These are phyloP conservation scores for Lateolabrax maculatus DNA, from an alignment of 2,797 vertebrate species.

Conservation along the genomic window DNA sequence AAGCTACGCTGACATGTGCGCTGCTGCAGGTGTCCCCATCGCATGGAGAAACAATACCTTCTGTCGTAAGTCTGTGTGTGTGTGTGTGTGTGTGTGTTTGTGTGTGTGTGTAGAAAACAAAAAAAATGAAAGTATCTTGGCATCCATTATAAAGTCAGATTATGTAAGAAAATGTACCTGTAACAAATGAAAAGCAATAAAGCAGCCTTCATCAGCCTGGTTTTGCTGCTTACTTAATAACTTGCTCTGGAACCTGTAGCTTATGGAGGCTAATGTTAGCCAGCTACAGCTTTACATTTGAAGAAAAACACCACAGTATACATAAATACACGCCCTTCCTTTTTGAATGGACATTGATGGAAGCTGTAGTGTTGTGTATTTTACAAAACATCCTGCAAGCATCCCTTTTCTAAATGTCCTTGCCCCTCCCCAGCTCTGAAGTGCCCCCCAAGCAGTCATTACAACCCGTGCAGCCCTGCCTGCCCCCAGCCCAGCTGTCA, in stretches of 20 bases:
- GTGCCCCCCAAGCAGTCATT: slow-evolving; percentile 88
- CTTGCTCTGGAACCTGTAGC: not conserved
- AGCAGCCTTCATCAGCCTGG: not conserved
- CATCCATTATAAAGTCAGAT: not conserved
- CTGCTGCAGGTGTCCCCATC: slow-evolving; percentile 84
- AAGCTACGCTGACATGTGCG: slow-evolving; percentile 90
- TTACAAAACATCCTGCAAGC: not conserved
- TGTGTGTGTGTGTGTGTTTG: not conserved
- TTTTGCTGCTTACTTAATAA: not conserved
- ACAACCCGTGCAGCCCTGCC: slow-evolving; percentile 84
- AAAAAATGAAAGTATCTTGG: too few species aligned
- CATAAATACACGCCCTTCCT: not conserved
- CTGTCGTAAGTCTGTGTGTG: slow-evolving; percentile 86
- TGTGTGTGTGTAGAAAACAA: not conserved
- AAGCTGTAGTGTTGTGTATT: not conserved
- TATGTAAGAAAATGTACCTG: too few species aligned
- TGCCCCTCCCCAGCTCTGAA: slow-evolving; percentile 84
- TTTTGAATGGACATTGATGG: not conserved
- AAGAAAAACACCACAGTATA: too few species aligned
- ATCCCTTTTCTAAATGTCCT: not conserved
- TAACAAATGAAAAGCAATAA: not conserved
- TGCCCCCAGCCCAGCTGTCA: slow-evolving; percentile 89
- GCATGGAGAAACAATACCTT: slow-evolving; percentile 90
- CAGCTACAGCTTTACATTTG: too few species aligned
- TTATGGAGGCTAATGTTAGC: not conserved